A percentile compares a stretch with the other conserved stretches of the same genome.
phyloP scores from a whole-genome alignment of 2,888 invertebrate genomes.

The Amblyteles armatorius region DNA sequence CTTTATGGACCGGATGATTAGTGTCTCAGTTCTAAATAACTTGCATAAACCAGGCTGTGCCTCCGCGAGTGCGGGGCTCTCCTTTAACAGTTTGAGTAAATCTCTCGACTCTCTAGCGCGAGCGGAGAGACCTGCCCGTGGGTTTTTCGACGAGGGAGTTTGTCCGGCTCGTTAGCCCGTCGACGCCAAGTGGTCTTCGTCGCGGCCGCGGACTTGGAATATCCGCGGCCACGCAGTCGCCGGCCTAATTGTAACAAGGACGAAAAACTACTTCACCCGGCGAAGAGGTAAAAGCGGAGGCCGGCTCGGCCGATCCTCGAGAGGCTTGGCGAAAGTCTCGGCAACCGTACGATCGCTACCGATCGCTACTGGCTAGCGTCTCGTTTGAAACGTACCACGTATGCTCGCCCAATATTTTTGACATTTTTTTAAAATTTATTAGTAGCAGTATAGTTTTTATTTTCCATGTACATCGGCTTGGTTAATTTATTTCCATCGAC shows the following conservation, averaged over 20 bases:
- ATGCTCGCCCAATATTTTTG: no score
- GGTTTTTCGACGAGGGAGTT: slow-evolving; percentile 70
- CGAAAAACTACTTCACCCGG: slow-evolving; percentile 56
- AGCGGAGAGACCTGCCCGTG: slow-evolving; percentile 51
- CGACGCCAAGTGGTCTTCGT: slow-evolving; percentile 78
- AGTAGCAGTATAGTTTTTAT: no score
- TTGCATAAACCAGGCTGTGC: slow-evolving; percentile 72
- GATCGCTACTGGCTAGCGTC: neutral
- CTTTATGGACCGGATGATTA: slow-evolving; percentile 71
- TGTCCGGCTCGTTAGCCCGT: slow-evolving; percentile 77
- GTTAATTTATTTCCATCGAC: no score
- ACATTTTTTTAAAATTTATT: no score
- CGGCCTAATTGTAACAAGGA: slow-evolving; percentile 70
- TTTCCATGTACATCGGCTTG: no score
- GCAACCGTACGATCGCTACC: neutral
- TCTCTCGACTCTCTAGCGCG: slow-evolving; percentile 41
- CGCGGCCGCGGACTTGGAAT: slow-evolving; percentile 36
- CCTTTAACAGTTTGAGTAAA: slow-evolving; percentile 62
- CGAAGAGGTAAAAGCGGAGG: neutral
- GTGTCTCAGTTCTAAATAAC: slow-evolving; percentile 77
- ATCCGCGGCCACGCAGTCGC: slow-evolving; percentile 35
- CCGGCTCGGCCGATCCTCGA: neutral
- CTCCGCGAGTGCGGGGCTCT: slow-evolving; percentile 38
- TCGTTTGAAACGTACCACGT: neutral
- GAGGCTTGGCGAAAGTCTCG: neutral